Base-by-base conservation (phyloP, 2,797 vertebrate genomes). In the Lates japonicus region DNA sequence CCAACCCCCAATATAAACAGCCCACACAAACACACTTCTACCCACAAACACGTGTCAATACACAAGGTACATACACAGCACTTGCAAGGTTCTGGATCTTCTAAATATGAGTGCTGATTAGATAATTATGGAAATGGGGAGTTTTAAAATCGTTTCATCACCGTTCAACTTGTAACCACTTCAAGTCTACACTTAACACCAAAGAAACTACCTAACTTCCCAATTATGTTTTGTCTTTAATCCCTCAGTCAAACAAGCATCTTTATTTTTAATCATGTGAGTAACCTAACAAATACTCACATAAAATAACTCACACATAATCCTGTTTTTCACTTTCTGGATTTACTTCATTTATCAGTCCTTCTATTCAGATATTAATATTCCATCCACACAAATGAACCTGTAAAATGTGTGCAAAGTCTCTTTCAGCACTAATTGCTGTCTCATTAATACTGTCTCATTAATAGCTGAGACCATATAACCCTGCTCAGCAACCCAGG, bases 41-140 rank as follows among this genome's bases (percentile, higher is more conserved):
- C 52, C 54, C 81, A 76, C 68, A 77, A 49, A 72, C 60, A 74
- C 29, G 4, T 46, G 3, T 31, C 39, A 14, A 51, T 71, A 64
- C 54, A 37, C 59, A 66, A 46, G 13, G 22, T 60, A 1, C 10
- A 61, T 55, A 54, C 41, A 41, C 19, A 48, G 46, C 14, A 55
- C 16, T 70, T 51, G 0, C 22, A 59, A 76, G 95, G 10, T 60
- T 16, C 16, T 57, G 1, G 8, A 4, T 42, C 9, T 22, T 13
- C 2, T 35, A 19, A 65, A 52, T 58, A 33, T 14, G 2, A 44
- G 2, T 65, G 2, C 8, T 59, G 25, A 60, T 49, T 37, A 17
- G 70, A 57, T 54, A 29, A 42, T 8, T 42, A 7, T 51, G 9
- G 33, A 37, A 44, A 14, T 57, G 13, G 7, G 31, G 5, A 31